phyloP scores from a whole-genome alignment of 1,140 invertebrate genomes.

The Latrodectus geometricus region DNA sequence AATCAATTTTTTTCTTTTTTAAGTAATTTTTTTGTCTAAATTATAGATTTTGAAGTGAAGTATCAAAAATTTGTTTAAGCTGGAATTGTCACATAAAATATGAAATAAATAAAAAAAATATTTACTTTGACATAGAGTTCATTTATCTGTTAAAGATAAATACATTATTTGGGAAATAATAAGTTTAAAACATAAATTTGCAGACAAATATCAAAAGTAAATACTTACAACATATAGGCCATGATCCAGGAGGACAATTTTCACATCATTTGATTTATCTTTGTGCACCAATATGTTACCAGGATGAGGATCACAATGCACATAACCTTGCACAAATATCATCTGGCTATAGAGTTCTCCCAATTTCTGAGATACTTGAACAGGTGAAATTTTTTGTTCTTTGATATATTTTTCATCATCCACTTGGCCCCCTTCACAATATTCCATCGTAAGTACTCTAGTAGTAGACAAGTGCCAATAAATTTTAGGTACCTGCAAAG shows the following conservation, averaged over 20 bases:
- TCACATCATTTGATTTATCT: constrained; percentile 65
- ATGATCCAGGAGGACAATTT: constrained; percentile 94
- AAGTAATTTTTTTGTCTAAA: too few species aligned
- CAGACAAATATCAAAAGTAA: too few species aligned
- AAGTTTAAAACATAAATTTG: too few species aligned
- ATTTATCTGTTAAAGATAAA: too few species aligned
- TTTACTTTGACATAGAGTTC: too few species aligned
- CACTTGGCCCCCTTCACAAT: constrained; percentile 91
- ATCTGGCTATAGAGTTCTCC: constrained; percentile 95
- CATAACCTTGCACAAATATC: constrained; percentile 97
- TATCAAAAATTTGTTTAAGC: too few species aligned
- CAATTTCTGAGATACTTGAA: constrained; percentile 82
- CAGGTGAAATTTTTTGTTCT: constrained; percentile 77
- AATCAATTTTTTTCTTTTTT: too few species aligned
- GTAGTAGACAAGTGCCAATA: constrained; percentile 87
- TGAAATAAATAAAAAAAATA: too few species aligned
- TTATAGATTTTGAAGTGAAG: too few species aligned
- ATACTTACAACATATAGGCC: constrained; percentile 80
- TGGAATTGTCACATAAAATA: too few species aligned
- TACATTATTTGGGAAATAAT: too few species aligned
- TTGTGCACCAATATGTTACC: constrained; percentile 90
- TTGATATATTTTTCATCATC: constrained; percentile 93
- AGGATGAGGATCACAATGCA: constrained; percentile 99
- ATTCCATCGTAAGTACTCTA: constrained; percentile 96
- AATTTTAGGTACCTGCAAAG: constrained; percentile 74